Base-by-base conservation (phyloP, 2,113 vertebrate genomes). In the Stercorarius parasiticus region DNA sequence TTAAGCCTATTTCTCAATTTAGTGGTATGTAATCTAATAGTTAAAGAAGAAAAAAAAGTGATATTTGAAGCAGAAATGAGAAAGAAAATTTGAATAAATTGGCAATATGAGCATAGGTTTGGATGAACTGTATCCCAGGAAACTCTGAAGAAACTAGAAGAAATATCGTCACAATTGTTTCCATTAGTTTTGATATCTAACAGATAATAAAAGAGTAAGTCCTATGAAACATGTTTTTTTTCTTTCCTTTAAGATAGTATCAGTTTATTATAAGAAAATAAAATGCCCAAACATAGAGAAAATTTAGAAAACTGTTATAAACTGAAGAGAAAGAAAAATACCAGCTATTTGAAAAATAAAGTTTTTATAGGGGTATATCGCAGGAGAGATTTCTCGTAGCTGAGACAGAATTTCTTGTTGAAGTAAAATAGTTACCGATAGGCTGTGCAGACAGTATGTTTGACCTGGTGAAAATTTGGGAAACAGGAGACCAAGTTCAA, bases 1-100 rank as follows among this genome's bases (percentile, higher is more conserved):
- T 97, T 95, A 95, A 90, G 93, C 59, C 38, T 89, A 88, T 95
- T 95, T 94, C 92, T 94, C 86, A 82, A 69, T 92, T 92, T 95
- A 90, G 43, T 79, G 18, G 13, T 89, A 91, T 66, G 50, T 92
- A 94, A 87, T 90, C 30, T 85, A 92, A 95, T 95, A 86, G 36
- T 74, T 93, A 76, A 76, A 70, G 6, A 25, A 52, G 73, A 93
- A 89, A 77, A 23, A 84, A 71, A 53, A 30, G n/a, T 79, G 18
- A 58, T 16, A 84, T 95, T 87, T 73, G 67, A 85, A 86, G 53
- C 11, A 94, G 58, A 94, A 84, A 82, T 56, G 23, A 62, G 53
- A 65, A 92, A 83, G 20, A 76, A 77, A 81, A 78, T 19, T 26
- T 56, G 18, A 95, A 93, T 67, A 86, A 78, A 80, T 84, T 45